phyloP scores from a whole-genome alignment of 2,888 invertebrate species.

The Macrophya alboannulata region DNA sequence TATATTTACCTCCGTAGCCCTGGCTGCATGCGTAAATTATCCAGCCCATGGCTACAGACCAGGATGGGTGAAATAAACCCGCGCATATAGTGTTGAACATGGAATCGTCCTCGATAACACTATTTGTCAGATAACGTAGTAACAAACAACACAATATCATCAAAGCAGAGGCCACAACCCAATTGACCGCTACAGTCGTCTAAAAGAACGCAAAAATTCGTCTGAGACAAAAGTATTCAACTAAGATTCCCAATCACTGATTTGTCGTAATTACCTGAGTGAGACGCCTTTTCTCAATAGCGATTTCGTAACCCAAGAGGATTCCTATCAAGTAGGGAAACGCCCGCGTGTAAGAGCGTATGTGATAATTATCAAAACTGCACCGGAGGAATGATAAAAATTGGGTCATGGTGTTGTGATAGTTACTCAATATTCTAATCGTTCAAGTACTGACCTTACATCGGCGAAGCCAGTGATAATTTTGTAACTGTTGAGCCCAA shows the following conservation, averaged over 20 bases:
- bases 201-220: constrained; percentile 20
- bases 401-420: not conserved
- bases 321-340: constrained; percentile 63
- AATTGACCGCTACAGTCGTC: constrained; percentile 58
- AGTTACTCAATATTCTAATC: no score
- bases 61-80: constrained; percentile 77
- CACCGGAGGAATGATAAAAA: not conserved
- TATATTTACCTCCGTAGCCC: constrained; percentile 79
- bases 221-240: no score
- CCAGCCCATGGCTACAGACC: constrained; percentile 75
- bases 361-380: constrained; percentile 56
- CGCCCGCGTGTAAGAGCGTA: constrained; percentile 58
- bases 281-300: not conserved
- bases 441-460: not conserved
- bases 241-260: no score
- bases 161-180: constrained; percentile 59
- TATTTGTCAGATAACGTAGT: no score
- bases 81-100: constrained; percentile 64
- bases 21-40: constrained; percentile 81
- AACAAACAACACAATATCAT: constrained; percentile 58
- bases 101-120: no score
- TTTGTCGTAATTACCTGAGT: not conserved
- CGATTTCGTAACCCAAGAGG: constrained; percentile 58
- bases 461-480: no score
- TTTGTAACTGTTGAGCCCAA: not conserved